phyloP scores from a whole-genome alignment of 2,888 invertebrate species.

The Apoderus coryli region DNA sequence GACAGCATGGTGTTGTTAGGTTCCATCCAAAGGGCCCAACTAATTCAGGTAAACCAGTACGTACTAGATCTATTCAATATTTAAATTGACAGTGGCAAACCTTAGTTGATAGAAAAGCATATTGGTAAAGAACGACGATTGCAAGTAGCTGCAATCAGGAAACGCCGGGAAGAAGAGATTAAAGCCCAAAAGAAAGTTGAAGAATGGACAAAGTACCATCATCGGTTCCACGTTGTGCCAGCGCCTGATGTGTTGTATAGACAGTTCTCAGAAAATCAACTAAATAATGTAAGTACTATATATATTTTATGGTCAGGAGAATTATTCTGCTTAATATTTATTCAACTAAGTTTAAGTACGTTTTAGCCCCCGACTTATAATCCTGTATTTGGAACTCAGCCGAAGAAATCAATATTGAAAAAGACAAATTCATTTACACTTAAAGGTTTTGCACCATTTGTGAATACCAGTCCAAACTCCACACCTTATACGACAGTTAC shows the following conservation, averaged over 20 bases:
- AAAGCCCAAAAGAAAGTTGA: slow-evolving; percentile 40
- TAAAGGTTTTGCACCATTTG: not conserved
- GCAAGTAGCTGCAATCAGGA: slow-evolving; percentile 40
- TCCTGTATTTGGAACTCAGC: slow-evolving; percentile 31
- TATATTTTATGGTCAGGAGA: too few species aligned
- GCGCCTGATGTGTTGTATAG: slow-evolving; percentile 60
- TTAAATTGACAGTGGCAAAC: too few species aligned
- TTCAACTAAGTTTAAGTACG: too few species aligned
- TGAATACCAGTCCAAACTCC: slow-evolving; percentile 35
- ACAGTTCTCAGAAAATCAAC: slow-evolving; percentile 28
- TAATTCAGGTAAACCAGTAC: slow-evolving; percentile 49
- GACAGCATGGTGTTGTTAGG: slow-evolving; percentile 87
- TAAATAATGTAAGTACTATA: slow-evolving; percentile 23
- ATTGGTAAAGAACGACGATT: slow-evolving; percentile 71
- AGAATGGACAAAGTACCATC: slow-evolving; percentile 49
- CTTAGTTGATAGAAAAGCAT: slow-evolving; percentile 73
- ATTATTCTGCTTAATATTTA: too few species aligned
- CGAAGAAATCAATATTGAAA: too few species aligned
- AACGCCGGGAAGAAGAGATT: slow-evolving; percentile 30
- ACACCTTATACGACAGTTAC: slow-evolving; percentile 74
- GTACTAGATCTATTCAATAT: too few species aligned
- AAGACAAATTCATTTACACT: not conserved
- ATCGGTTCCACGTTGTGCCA: slow-evolving; percentile 54
- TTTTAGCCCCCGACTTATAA: slow-evolving; percentile 37
- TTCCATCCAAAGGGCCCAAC: slow-evolving; percentile 80